These are phyloP conservation scores for Corythaixoides concolor DNA, from an alignment of 2,113 vertebrate species.

Conservation along the genomic window DNA sequence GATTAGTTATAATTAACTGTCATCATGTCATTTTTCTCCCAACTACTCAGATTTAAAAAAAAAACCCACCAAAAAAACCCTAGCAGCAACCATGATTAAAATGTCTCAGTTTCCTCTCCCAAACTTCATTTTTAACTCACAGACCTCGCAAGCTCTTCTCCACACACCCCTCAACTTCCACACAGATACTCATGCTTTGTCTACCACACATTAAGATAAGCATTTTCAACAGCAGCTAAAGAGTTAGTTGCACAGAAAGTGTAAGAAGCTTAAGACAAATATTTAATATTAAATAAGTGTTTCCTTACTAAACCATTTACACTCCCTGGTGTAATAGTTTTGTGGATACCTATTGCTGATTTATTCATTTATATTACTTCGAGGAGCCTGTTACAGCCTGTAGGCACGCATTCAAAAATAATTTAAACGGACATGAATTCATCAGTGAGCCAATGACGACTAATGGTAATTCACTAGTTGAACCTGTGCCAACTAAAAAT, in stretches of 20 bases:
- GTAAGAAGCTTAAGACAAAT: constrained; percentile 13
- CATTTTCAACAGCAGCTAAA: background rate
- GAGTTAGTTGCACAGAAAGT: background rate
- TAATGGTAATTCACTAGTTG: background rate
- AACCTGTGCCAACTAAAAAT: background rate
- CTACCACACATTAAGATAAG: background rate
- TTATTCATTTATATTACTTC: constrained; percentile 45
- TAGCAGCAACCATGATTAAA: background rate
- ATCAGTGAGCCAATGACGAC: background rate
- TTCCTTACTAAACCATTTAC: constrained; percentile 12
- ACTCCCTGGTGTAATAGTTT: background rate
- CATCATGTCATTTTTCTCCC: constrained; percentile 22
- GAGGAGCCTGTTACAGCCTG: background rate
- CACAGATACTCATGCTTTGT: background rate
- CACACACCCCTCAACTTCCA: background rate
- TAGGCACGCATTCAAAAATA: constrained; percentile 28
- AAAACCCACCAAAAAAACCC: background rate
- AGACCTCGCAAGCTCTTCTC: background rate
- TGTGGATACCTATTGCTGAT: constrained; percentile 24
- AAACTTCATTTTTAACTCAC: background rate
- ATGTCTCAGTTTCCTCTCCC: background rate
- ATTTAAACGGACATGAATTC: constrained; percentile 40
- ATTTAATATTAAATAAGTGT: constrained; percentile 32
- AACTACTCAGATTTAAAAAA: background rate
- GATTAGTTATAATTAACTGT: constrained; percentile 70